A percentile compares a stretch with the other conserved stretches of the same genome.
These are phyloP conservation scores for Actias luna DNA, from an alignment of 2,888 invertebrate genomes.

Conservation along the genomic window DNA sequence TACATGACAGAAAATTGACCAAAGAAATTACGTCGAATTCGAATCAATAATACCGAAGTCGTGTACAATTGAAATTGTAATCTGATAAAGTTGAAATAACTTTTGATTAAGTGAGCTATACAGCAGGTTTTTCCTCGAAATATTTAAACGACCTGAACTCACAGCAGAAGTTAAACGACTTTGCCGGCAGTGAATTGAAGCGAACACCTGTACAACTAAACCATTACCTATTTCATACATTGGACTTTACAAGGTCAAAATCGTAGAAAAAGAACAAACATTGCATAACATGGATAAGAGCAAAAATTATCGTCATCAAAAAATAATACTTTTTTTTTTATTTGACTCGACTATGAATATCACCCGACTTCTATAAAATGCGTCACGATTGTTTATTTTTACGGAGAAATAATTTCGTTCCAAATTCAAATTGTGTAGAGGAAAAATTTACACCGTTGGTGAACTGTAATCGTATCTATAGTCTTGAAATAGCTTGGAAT, in stretches of 20 bases:
- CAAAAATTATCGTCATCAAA: background rate
- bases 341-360: background rate
- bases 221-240: background rate
- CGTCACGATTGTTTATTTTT: too few species aligned
- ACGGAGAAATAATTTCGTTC: too few species aligned
- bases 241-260: background rate
- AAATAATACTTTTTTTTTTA: constrained; percentile 19
- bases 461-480: too few species aligned
- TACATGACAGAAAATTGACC: background rate
- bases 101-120: background rate
- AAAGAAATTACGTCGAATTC: background rate
- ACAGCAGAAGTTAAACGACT: background rate
- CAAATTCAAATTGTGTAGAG: too few species aligned
- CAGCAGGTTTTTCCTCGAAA: background rate
- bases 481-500: too few species aligned
- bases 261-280: background rate
- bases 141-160: background rate
- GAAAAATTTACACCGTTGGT: too few species aligned
- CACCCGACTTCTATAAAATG: too few species aligned
- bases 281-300: background rate
- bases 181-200: background rate
- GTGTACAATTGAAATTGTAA: background rate
- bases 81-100: background rate
- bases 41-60: background rate
- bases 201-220: background rate